Evolutionary conservation across 2,113 vertebrate genomes (phyloP), one percentile per base, ranked within the genome.

Genomic region (Peromyscus californicus): DNA sequence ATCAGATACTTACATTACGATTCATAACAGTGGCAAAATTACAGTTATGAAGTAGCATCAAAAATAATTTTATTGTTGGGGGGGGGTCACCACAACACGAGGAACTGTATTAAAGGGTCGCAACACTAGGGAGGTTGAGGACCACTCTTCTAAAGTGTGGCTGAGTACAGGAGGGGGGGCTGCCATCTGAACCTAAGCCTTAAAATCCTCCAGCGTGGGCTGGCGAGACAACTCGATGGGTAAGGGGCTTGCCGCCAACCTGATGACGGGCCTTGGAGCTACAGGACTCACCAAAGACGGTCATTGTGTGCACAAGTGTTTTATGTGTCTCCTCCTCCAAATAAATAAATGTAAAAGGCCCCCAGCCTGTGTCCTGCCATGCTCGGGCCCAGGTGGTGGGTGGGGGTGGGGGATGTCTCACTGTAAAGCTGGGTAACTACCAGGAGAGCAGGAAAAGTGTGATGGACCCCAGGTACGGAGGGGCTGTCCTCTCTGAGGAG

Each of bases 381-480:
- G 29, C 33, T 97, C 94, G 61, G 84, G 57, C 42, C 51, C 12
- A 42, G 95, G 86, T 96, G 90, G 17, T 1, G 13, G 69, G 61
- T 17, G 59, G 39, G n/a, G n/a, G 24, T 6, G n/a, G 21, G 39
- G 39, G 16, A 19, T 3, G 4, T 80, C 31, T 94, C 91, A 16
- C 78, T 2, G 0, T 76, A 91, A 87, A 84, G 96, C 83, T 92
- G 51, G 31, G 76, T 72, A 92, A 87, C 91, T 26, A 78, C n/a
- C 65, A 26, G 57, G 78, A 87, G 31, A 91, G 67, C 36, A 70
- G 2, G 79, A 51, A 85, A n/a, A 12, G 0, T 0, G 51, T 67
- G 85, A n/a, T 84, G 63, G 42, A 70, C 87, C 90, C 70, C 22
- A 59, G 80, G 39, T 3, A 5, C 26, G 1, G 84, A 61, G 70